Percentiles rank a stretch among this genome's conserved stretches.
Evolutionary conservation across 1,140 invertebrate genomes (phyloP).

Genomic region (Periplaneta americana): DNA sequence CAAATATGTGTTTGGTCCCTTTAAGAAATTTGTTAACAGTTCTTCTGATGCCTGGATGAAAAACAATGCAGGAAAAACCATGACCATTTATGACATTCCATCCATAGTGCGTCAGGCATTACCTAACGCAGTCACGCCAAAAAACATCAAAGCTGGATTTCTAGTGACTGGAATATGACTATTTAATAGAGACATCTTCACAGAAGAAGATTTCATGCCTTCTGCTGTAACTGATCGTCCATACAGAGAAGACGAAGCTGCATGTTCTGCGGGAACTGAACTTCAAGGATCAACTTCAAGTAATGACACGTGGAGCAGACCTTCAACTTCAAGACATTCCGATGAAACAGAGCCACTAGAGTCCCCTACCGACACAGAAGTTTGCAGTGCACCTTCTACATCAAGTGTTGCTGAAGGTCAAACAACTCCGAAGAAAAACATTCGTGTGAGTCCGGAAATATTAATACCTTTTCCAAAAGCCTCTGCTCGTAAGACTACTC

Average conservation of each 20-base stretch:
- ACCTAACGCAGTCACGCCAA: constrained; percentile 29
- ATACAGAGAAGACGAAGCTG: background rate
- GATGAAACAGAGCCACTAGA: no score
- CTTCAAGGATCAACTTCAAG: background rate
- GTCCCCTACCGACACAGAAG: no score
- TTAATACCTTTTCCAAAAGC: background rate
- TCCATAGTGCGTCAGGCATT: constrained; percentile 26
- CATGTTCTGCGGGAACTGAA: background rate
- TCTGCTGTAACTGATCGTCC: background rate
- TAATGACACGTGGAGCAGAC: no score
- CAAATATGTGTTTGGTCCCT: constrained; percentile 33
- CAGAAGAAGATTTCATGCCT: background rate
- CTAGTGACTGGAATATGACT: constrained; percentile 33
- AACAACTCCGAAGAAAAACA: background rate
- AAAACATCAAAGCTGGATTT: constrained; percentile 25
- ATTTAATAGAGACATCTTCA: constrained; percentile 32
- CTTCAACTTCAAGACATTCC: no score
- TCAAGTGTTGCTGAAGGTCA: background rate
- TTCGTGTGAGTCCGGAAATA: background rate
- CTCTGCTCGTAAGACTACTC: background rate
- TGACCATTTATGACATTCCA: constrained; percentile 32
- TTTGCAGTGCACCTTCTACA: background rate
- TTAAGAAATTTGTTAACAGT: constrained; percentile 33
- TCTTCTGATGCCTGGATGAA: constrained; percentile 19
- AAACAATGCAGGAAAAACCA: constrained; percentile 28